These are phyloP conservation scores for Cettia cetti DNA, from an alignment of 2,113 vertebrate species.

Conservation along the genomic window DNA sequence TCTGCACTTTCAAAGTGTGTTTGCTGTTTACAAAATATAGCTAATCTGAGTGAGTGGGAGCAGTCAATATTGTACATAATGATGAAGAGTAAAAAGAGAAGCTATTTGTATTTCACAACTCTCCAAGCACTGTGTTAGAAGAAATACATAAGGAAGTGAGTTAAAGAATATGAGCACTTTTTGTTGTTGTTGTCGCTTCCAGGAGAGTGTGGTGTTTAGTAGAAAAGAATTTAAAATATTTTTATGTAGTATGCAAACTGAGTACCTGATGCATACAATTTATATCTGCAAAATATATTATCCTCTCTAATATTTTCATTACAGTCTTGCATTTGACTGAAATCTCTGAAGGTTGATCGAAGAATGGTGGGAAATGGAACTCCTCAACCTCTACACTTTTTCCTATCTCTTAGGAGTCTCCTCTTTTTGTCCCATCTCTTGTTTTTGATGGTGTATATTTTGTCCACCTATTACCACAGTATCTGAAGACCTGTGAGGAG, in stretches of 20 bases:
- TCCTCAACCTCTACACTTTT: background rate
- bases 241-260: background rate
- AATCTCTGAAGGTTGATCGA: background rate
- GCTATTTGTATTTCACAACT: constrained; percentile 10
- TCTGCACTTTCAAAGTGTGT: background rate
- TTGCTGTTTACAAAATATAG: constrained; percentile 34
- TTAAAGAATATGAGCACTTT: background rate
- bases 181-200: background rate
- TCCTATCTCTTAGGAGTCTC: background rate
- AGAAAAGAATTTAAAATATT: background rate
- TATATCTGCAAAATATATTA: background rate
- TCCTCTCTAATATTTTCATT: background rate
- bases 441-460: background rate
- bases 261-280: background rate
- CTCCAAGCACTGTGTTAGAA: background rate
- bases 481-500: background rate
- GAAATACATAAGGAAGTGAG: background rate
- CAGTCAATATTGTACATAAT: background rate
- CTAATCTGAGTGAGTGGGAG: background rate
- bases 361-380: background rate
- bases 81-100: background rate
- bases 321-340: background rate
- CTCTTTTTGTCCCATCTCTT: background rate
- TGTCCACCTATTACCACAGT: background rate
- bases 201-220: background rate